Percentiles rank a stretch among this genome's conserved stretches.
These are phyloP conservation scores for Drosophila birchii DNA, from an alignment of 2,888 invertebrate species.

Conservation along the genomic window DNA sequence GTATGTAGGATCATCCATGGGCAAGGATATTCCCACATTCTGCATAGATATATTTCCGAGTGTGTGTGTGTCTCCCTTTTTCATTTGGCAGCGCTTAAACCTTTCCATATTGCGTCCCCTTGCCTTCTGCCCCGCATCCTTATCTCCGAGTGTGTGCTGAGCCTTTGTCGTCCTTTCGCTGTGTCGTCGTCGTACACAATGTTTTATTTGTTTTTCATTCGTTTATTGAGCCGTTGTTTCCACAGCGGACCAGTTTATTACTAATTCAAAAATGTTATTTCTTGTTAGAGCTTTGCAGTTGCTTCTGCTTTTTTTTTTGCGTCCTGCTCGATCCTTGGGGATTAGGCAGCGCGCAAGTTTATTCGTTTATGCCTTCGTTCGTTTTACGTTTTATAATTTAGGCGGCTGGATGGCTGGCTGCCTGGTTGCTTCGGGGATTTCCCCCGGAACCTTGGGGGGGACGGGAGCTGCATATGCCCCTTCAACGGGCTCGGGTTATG, in stretches of 20 bases:
- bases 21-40: not conserved
- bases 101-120: conserved; percentile 39
- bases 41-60: not conserved
- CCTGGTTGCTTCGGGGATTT: conserved; percentile 54
- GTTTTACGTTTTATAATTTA: conserved; percentile 66
- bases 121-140: conserved; percentile 8
- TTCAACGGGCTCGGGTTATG: conserved; percentile 19
- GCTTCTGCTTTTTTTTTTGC: conserved; percentile 19
- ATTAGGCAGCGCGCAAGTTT: conserved; percentile 58
- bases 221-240: conserved; percentile 63
- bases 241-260: conserved; percentile 71
- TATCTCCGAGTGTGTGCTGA: conserved; percentile 17
- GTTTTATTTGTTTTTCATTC: conserved; percentile 68
- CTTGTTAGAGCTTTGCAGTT: conserved; percentile 63
- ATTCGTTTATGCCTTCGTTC: conserved; percentile 36
- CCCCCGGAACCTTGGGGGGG: conserved; percentile 18
- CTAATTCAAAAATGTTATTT: conserved; percentile 76
- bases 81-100: conserved; percentile 52
- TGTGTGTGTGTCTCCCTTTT: conserved; percentile 18
- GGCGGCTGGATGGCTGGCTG: conserved; percentile 48
- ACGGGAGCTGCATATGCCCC: conserved; percentile 16
- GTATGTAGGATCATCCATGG: not conserved
- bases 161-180: conserved; percentile 43
- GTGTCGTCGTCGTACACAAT: conserved; percentile 43
- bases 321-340: conserved; percentile 49